These are phyloP conservation scores for Spodoptera littoralis DNA, from an alignment of 2,888 invertebrate genomes.

Conservation along the genomic window DNA sequence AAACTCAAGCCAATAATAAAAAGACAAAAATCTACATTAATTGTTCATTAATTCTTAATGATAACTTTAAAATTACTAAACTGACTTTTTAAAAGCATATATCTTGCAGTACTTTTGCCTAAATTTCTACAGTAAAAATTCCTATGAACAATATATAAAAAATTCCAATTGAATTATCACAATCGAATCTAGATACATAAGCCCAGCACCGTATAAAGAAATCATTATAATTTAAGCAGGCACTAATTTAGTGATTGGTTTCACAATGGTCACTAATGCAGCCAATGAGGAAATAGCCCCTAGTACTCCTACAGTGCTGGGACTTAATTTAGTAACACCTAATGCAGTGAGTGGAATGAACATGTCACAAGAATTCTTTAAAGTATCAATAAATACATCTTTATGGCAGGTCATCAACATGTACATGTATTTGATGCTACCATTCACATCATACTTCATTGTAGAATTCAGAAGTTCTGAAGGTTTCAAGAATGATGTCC, in stretches of 20 bases:
- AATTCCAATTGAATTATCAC: slow-evolving; percentile 31
- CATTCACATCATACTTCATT: slow-evolving; percentile 64
- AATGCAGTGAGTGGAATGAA: slow-evolving; percentile 95
- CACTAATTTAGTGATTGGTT: slow-evolving; percentile 93
- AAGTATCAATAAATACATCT: slow-evolving; percentile 93
- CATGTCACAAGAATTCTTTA: slow-evolving; percentile 96
- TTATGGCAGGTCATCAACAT: slow-evolving; percentile 81
- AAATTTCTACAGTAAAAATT: slow-evolving; percentile 4
- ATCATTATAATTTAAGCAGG: slow-evolving; percentile 81
- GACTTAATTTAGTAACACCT: slow-evolving; percentile 93
- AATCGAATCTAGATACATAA: slow-evolving; percentile 11
- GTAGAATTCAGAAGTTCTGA: slow-evolving; percentile 76
- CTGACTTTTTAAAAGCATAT: background rate
- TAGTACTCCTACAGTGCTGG: slow-evolving; percentile 93
- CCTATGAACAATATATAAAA: background rate
- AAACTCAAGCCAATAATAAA: slow-evolving; percentile 21
- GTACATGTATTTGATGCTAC: slow-evolving; percentile 70
- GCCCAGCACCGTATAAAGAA: slow-evolving; percentile 51
- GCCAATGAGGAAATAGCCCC: slow-evolving; percentile 95
- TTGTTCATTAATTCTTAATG: slow-evolving; percentile 1
- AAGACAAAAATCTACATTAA: background rate
- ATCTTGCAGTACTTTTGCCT: slow-evolving; percentile 5
- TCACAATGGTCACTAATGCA: slow-evolving; percentile 92
- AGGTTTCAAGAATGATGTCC: slow-evolving; percentile 78
- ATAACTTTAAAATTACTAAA: slow-evolving; percentile 5